A percentile compares a stretch with the other conserved stretches of the same genome.
These are phyloP conservation scores for Oryzias melastigma DNA, from an alignment of 2,113 vertebrate genomes.

Conservation along the genomic window DNA sequence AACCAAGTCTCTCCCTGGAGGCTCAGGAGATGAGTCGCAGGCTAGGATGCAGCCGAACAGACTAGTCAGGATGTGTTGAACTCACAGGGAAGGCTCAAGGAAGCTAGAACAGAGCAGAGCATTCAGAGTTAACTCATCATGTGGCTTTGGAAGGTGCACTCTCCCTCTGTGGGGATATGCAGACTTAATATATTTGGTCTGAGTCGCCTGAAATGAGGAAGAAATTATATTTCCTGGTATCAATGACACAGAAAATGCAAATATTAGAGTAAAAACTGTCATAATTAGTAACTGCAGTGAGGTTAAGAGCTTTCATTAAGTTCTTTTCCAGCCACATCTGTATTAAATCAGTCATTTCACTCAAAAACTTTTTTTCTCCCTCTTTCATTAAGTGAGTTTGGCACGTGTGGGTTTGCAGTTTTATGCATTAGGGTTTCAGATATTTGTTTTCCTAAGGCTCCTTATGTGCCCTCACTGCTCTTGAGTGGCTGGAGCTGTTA, in stretches of 20 bases:
- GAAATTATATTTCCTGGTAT: not conserved
- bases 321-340: conserved; percentile 23
- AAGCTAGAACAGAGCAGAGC: conserved; percentile 12
- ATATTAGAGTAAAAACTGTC: conserved; percentile 13
- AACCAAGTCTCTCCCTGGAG: conserved; percentile 38
- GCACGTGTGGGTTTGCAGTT: conserved; percentile 10
- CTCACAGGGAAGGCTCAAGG: conserved; percentile 25
- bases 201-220: not conserved
- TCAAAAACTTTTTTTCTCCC: not conserved
- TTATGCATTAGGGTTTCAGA: conserved; percentile 15
- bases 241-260: not conserved
- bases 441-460: conserved; percentile 21
- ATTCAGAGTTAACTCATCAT: conserved; percentile 14
- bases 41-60: conserved; percentile 21
- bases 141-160: conserved; percentile 7
- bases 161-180: not conserved
- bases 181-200: not conserved
- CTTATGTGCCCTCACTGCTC: conserved; percentile 2
- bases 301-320: conserved; percentile 5
- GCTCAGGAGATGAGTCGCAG: conserved; percentile 25
- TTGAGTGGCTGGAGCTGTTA: conserved; percentile 9
- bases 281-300: conserved; percentile 5
- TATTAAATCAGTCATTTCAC: conserved; percentile 27
- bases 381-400: conserved; percentile 1
- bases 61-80: conserved; percentile 53